These are phyloP conservation scores for Pluvialis apricaria DNA, from an alignment of 2,113 vertebrate genomes.

Conservation along the genomic window DNA sequence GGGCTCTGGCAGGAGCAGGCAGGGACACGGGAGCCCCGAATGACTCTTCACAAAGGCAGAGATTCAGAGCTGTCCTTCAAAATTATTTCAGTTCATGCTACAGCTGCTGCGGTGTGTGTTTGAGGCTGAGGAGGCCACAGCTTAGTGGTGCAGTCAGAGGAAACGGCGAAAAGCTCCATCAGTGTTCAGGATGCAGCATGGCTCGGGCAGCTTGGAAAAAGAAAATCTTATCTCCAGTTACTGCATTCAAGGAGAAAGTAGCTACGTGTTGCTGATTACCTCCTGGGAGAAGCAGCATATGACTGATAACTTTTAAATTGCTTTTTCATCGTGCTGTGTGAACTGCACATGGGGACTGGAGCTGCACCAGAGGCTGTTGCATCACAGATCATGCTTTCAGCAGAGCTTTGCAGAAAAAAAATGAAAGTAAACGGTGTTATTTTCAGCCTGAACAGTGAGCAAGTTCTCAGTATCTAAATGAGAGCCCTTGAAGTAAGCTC, in stretches of 20 bases:
- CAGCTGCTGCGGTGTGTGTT: not conserved
- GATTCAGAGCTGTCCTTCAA: not conserved
- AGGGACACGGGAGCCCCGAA: not conserved
- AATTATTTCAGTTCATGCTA: not conserved
- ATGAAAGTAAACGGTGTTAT: slow-evolving; percentile 49
- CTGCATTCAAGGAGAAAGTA: not conserved
- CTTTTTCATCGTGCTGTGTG: not conserved
- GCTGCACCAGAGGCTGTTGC: slow-evolving; percentile 19
- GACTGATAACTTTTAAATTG: slow-evolving; percentile 10
- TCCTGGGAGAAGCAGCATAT: slow-evolving; percentile 17
- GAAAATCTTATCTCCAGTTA: not conserved
- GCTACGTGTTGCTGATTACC: not conserved
- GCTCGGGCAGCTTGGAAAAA: not conserved
- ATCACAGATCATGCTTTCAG: slow-evolving; percentile 45
- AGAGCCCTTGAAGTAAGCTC: slow-evolving; percentile 48
- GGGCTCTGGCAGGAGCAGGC: not conserved
- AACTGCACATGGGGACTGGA: not conserved
- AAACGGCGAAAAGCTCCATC: not conserved
- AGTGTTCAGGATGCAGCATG: not conserved
- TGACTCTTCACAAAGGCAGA: not conserved
- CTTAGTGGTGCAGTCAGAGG: not conserved
- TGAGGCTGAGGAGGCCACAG: not conserved
- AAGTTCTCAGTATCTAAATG: slow-evolving; percentile 59
- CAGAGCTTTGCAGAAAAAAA: slow-evolving; percentile 42
- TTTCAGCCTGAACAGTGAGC: slow-evolving; percentile 45